Base-by-base conservation (phyloP, 2,113 vertebrate genomes). In the Psittacara wagleri region DNA sequence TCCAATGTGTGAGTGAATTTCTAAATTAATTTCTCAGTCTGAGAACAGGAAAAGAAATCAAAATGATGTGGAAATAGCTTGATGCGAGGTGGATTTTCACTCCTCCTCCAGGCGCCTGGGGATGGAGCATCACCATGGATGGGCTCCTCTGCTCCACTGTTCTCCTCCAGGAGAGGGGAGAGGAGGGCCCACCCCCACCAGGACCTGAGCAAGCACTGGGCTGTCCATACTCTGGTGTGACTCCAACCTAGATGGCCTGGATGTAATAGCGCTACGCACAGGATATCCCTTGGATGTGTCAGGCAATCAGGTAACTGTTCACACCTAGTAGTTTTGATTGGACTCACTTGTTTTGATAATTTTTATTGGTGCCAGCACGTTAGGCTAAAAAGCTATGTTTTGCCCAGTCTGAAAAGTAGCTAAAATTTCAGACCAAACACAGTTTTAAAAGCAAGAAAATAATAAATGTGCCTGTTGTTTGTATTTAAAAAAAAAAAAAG, bases 371-470 rank as follows among this genome's bases (percentile, higher is more conserved):
- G 63, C 51, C 22, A 70, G 44, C 46, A 57, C 31, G 2, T 39
- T 92, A 54, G 12, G 4, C 46, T 88, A 52, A 63, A 84, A 81
- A 85, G 18, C 13, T 17, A 6, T 39, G 3, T 61, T 68, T 68
- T 72, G 29, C 27, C 10, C 49, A 9, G 28, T 46, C 14, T 57
- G 39, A 89, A 74, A 48, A 59, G 25, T 13, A 70, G 46, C 37
- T 24, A 17, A 39, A 49, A 63, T 85, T 66, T 92, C n/a, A 88
- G 37, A 13, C 69, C 27, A 73, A 74, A 39, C 43, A 16, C 25
- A 55, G 23, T 41, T 90, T 93, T 68, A 64, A 79, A 92, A 87
- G 41, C 48, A 77, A 46, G 44, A 86, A 79, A 83, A 81, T 23
- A 66, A 62, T 69, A 52, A 68, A 61, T 44, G 13, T n/a, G n/a